Evolutionary conservation across 2,797 vertebrate species (phyloP).

Genomic region (Macrochelys suwanniensis): DNA sequence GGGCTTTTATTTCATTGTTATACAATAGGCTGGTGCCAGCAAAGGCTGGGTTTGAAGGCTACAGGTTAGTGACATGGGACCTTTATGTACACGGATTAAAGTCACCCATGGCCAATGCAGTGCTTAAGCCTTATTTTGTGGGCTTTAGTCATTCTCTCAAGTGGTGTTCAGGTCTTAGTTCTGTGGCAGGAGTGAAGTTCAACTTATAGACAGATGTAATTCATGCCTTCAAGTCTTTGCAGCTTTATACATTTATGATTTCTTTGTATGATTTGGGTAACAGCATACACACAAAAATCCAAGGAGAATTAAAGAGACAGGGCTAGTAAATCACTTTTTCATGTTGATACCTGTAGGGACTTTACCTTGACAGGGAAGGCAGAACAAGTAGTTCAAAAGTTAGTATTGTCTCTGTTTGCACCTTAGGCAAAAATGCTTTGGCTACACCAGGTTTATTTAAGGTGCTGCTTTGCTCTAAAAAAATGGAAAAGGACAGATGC

Average conservation of each 20-base stretch:
- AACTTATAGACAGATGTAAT: not conserved
- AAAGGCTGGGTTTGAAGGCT: not conserved
- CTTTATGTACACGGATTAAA: not conserved
- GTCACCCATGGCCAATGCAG: not conserved
- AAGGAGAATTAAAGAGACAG: not conserved
- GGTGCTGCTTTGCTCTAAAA: not conserved
- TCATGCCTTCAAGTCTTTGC: not conserved
- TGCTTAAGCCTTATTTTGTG: not conserved
- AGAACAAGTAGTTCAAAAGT: constrained; percentile 13
- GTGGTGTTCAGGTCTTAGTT: fast-evolving
- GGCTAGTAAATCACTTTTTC: not conserved
- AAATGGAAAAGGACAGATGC: constrained; percentile 5
- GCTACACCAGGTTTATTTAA: not conserved
- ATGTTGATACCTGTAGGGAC: not conserved
- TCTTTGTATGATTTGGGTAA: not conserved
- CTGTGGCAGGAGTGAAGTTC: not conserved
- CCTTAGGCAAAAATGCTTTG: constrained; percentile 41
- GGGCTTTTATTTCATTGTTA: not conserved
- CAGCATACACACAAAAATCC: not conserved
- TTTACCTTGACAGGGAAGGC: not conserved
- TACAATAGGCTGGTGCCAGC: not conserved
- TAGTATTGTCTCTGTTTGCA: constrained; percentile 49
- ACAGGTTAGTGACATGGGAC: fast-evolving
- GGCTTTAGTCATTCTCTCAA: not conserved
- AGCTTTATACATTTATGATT: not conserved